Percentiles rank a stretch among this genome's conserved stretches.
These are phyloP conservation scores for Peromyscus aztecus DNA, from an alignment of 2,797 vertebrate genomes.

Conservation along the genomic window DNA sequence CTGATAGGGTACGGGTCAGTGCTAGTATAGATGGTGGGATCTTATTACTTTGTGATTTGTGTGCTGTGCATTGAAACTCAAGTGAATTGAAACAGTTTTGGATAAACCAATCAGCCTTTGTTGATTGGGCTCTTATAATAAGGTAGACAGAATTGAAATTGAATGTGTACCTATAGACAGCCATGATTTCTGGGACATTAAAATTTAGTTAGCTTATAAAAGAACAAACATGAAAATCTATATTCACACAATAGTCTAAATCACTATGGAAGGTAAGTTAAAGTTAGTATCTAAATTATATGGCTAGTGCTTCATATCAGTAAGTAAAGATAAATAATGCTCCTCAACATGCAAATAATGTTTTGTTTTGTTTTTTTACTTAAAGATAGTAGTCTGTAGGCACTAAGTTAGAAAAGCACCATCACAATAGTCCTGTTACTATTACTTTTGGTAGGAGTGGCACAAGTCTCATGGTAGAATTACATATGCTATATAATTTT, in stretches of 20 bases:
- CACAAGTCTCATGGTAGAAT: neutral
- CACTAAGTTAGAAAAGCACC: neutral
- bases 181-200: neutral
- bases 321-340: neutral
- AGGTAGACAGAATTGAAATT: neutral
- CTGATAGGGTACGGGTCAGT: conserved; percentile 74
- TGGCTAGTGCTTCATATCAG: neutral
- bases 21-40: conserved; percentile 66
- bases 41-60: conserved; percentile 63
- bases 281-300: neutral
- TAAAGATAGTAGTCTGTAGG: neutral
- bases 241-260: neutral
- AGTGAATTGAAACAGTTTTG: conserved; percentile 64
- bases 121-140: conserved; percentile 52
- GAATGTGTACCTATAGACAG: neutral
- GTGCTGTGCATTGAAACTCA: conserved; percentile 43
- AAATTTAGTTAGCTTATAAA: conserved; percentile 39
- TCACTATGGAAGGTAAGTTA: conserved; percentile 6
- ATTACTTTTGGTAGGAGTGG: neutral
- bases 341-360: neutral
- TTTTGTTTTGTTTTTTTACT: neutral
- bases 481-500: neutral
- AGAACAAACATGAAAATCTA: neutral
- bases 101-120: conserved; percentile 36
- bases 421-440: neutral